These are phyloP conservation scores for Athalia circularis DNA, from an alignment of 2,888 invertebrate species.

Conservation along the genomic window DNA sequence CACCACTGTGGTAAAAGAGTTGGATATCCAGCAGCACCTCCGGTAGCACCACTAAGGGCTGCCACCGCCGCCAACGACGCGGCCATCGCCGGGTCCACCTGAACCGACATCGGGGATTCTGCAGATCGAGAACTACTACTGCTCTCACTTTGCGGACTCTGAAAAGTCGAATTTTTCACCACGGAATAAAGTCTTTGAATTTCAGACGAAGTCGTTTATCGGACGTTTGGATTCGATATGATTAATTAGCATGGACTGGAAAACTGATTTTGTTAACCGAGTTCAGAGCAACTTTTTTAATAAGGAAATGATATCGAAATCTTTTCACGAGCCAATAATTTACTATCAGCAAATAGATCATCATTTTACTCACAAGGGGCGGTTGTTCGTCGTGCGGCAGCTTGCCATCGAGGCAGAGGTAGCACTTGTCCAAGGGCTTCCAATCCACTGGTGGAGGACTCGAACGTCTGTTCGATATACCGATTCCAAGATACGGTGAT, in stretches of 20 bases:
- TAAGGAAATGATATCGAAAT: too few relatives aligned
- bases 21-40: slow-evolving; percentile 60
- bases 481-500: slow-evolving; percentile 60
- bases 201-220: not conserved
- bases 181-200: not conserved
- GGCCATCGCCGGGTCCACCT: slow-evolving; percentile 78
- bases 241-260: too few relatives aligned
- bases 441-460: slow-evolving; percentile 79
- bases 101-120: slow-evolving; percentile 73
- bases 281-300: too few relatives aligned
- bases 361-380: slow-evolving; percentile 75
- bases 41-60: slow-evolving; percentile 78
- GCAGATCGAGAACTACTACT: slow-evolving; percentile 73
- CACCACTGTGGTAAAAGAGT: slow-evolving; percentile 73
- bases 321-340: too few relatives aligned
- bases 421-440: slow-evolving; percentile 90
- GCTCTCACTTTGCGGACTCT: slow-evolving; percentile 74
- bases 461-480: slow-evolving; percentile 60
- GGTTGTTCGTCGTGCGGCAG: slow-evolving; percentile 77
- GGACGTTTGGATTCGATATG: too few relatives aligned
- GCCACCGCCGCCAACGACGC: slow-evolving; percentile 81
- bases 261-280: too few relatives aligned
- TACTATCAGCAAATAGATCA: too few relatives aligned
- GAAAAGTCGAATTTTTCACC: slow-evolving; percentile 42
- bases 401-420: slow-evolving; percentile 88